Evolutionary conservation across 2,797 vertebrate genomes (phyloP).

Genomic region (Galago senegalensis): DNA sequence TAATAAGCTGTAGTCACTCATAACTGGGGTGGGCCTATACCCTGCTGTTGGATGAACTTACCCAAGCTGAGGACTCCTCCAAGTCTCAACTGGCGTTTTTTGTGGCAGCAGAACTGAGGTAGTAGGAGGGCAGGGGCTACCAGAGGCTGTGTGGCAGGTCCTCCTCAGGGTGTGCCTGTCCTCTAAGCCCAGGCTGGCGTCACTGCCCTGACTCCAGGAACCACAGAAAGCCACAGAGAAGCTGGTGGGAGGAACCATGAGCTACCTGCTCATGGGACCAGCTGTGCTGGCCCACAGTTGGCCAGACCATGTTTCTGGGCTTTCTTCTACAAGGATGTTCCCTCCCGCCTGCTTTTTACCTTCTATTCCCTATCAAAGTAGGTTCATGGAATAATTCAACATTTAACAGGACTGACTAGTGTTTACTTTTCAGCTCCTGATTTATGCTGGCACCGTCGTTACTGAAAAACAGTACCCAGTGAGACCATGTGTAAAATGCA

Average conservation of each 20-base stretch:
- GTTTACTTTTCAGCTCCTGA: not conserved
- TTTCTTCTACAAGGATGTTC: accelerated
- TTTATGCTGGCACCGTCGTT: not conserved
- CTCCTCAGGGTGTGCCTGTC: not conserved
- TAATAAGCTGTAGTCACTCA: not conserved
- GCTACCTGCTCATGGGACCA: not conserved
- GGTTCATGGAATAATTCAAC: not conserved
- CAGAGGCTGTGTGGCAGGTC: not conserved
- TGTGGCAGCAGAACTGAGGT: not conserved
- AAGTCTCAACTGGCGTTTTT: not conserved
- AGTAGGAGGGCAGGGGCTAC: too few species aligned
- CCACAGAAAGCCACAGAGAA: not conserved
- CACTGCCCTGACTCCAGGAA: not conserved
- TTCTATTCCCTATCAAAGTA: not conserved
- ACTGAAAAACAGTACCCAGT: not conserved
- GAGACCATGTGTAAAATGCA: not conserved
- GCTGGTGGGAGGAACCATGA: not conserved
- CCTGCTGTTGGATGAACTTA: too few species aligned
- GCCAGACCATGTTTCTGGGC: not conserved
- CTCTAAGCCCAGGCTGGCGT: accelerated
- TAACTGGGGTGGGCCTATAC: not conserved
- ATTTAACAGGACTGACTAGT: not conserved
- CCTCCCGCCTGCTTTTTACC: not conserved
- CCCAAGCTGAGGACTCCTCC: not conserved
- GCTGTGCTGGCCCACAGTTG: not conserved